A percentile compares a stretch with the other conserved stretches of the same genome.
Evolutionary conservation across 2,113 vertebrate species (phyloP).

Genomic region (Boulengeromyrus knoepffleri): DNA sequence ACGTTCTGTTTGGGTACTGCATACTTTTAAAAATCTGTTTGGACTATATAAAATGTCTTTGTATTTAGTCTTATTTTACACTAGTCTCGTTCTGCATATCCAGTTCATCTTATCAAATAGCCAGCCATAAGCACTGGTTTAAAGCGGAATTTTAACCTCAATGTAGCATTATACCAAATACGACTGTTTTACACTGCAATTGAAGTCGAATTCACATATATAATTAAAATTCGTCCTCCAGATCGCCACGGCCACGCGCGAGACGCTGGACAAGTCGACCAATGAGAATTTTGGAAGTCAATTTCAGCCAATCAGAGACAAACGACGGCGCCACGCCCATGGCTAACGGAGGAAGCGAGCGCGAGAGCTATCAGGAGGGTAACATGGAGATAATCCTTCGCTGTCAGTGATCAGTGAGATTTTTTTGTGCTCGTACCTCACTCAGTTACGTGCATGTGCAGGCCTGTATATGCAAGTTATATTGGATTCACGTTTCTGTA

Average conservation of each 20-base stretch:
- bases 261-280: background rate
- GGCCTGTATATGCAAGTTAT: background rate
- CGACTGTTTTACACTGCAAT: background rate
- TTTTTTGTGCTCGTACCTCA: background rate
- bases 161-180: background rate
- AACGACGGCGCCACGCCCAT: background rate
- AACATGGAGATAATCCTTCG: background rate
- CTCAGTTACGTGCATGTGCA: background rate
- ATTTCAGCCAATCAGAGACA: background rate
- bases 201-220: background rate
- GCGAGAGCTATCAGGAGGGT: background rate
- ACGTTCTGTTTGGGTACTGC: background rate
- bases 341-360: background rate
- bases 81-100: background rate
- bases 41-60: background rate
- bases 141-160: background rate
- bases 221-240: background rate
- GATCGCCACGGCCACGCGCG: no score
- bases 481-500: background rate
- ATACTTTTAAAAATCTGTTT: background rate
- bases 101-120: background rate
- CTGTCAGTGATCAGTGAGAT: background rate
- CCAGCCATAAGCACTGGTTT: background rate
- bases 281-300: background rate
- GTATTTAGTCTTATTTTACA: background rate